Evolutionary conservation across 2,113 vertebrate genomes (phyloP), one percentile per base, ranked within the genome.

Genomic region (Poicephalus gulielmi): DNA sequence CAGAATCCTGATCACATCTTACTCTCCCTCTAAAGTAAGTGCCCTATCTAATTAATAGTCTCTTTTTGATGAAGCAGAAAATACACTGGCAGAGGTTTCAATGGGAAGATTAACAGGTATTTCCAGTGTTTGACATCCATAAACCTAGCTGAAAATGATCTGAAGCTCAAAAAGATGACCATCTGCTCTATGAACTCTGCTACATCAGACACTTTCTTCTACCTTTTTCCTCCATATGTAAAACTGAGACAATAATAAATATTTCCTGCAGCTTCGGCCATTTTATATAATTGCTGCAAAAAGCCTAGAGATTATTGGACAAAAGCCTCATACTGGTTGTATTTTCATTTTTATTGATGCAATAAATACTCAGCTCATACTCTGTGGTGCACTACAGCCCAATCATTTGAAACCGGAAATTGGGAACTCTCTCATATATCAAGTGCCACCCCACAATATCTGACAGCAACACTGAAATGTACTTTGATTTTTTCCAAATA

Each of bases 281-380:
- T 88, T 90, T 79, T n/a, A 77, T 85, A 31, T 52, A 94, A 93
- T 75, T 95, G 55, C 94, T 75, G 35, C 25, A 86, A 83, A 93
- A 92, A 86, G 71, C 39, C 90, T 60, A 27, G 14, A 88, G 71
- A 83, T 81, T 62, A 90, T 23, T 81, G 92, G 71, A 89, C 66
- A 77, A 90, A 91, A 94, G 75, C 70, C 71, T 88, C 64, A 43
- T 6, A 71, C 68, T 1, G 0, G 71, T 43, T 74, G 23, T 86
- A 84, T 81, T 90, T 96, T 75, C 46, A 63, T 93, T 90, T 96
- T 92, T 86, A 97, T 59, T 67, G 88, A 86, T 71, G 76, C 68
- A 69, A 77, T 95, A 90, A 94, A 89, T 86, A 91, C 35, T 78
- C 50, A 52, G 80, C 27, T 87, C 69, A 84, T 88, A 68, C 77